Evolutionary conservation across 1,140 invertebrate genomes (phyloP), one percentile per base, ranked within the genome.

Genomic region (Macrostomum lignano): DNA sequence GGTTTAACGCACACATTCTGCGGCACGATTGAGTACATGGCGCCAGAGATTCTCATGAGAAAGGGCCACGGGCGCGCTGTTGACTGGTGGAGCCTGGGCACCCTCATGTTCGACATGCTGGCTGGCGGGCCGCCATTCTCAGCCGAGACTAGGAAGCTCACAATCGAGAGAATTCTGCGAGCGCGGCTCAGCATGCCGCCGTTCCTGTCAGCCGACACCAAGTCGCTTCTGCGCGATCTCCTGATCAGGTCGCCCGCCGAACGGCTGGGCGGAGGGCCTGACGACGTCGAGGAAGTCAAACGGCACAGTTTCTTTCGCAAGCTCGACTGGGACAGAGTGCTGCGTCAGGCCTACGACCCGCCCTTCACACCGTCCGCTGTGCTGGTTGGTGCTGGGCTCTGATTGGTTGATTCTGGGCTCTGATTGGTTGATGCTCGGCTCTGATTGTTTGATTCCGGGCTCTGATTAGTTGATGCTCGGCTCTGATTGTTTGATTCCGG

Each of bases 11-110:
- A 96, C 52, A 96, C 88, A 40, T 96, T 96, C 63, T 98, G 88
- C 63, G 88, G 86, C 41, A 96, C 86, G 30, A 91, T 94, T 53
- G 84, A 93, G 62, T 93, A 93, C 53, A 93, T 93, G 81, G 86
- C 88, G 24, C 86, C 88, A 26, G 88, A 98, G 67, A 93, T 98
- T 45, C 61, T 98, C 36, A 81, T 75, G 30, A 65, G 82, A 49
- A 73, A 68, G 58, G 88, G 88, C 25, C 88, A 96, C 61, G 84
- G 77, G 10, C 93, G 88, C 64, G 81, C 81, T 24, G 86, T 93
- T 5, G 91, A 98, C 62, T 98, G 88, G 88, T 98, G 88, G 91
- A 86, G 76, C 46, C 65, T 98, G 33, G 91, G 91, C 45, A 84
- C 84, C 37, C 61, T 98, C 11, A 81, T 88, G 72, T 98, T 75